Conservation (phyloP, 2,797 vertebrate species). For the Semotilus atromaculatus region DNA sequence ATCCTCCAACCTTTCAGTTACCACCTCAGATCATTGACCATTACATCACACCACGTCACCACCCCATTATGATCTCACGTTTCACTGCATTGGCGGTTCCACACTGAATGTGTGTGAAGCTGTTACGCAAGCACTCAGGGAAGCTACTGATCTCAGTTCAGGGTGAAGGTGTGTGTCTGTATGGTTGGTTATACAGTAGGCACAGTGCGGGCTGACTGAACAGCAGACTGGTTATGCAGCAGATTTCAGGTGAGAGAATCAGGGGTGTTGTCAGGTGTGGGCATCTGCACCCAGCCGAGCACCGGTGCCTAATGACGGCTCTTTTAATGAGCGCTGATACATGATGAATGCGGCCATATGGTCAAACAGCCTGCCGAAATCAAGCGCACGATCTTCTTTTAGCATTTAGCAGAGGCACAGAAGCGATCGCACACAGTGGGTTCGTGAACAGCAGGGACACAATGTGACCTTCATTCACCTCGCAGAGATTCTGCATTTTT, state of each 20-base stretch:
- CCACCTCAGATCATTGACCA: not conserved
- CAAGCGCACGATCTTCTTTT: slow-evolving; percentile 70
- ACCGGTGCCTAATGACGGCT: slow-evolving; percentile 78
- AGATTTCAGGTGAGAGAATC: slow-evolving; percentile 60
- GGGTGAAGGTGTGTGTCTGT: slow-evolving; percentile 34
- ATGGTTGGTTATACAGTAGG: slow-evolving; percentile 41
- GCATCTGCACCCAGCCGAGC: slow-evolving; percentile 71
- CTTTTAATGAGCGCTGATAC: slow-evolving; percentile 80
- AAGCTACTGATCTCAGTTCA: slow-evolving; percentile 36
- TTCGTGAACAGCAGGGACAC: slow-evolving; percentile 72
- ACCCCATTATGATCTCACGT: not conserved
- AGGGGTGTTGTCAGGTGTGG: slow-evolving; percentile 60
- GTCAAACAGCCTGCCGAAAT: slow-evolving; percentile 79
- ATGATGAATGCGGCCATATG: slow-evolving; percentile 87
- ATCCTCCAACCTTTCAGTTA: not conserved
- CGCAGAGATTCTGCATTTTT: slow-evolving; percentile 65
- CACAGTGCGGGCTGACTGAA: slow-evolving; percentile 50
- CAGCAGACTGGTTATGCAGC: slow-evolving; percentile 65
- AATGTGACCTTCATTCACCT: slow-evolving; percentile 74
- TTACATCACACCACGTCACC: not conserved
- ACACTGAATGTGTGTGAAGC: slow-evolving; percentile 34
- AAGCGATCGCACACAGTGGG: slow-evolving; percentile 67
- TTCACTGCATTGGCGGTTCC: slow-evolving; percentile 16
- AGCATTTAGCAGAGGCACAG: slow-evolving; percentile 65
- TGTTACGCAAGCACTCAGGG: slow-evolving; percentile 18